phyloP scores from a whole-genome alignment of 2,113 vertebrate genomes.

The Mustelus asterias region DNA sequence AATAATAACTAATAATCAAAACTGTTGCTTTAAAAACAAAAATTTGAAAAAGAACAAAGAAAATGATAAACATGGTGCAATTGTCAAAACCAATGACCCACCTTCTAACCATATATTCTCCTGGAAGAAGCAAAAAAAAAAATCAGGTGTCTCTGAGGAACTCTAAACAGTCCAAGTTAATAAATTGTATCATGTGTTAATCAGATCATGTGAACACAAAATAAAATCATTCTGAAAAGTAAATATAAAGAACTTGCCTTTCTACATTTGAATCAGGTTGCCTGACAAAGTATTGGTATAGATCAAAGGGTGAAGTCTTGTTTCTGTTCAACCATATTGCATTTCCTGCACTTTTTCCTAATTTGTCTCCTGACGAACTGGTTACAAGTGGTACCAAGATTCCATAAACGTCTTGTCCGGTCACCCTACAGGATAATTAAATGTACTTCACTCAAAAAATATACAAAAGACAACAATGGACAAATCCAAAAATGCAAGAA shows the following conservation, averaged over 20 bases:
- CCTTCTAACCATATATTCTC: background rate
- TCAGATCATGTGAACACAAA: background rate
- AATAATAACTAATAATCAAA: too few relatives aligned
- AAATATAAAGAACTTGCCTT: conserved; percentile 56
- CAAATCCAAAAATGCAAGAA: background rate
- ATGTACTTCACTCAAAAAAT: background rate
- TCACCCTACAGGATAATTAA: conserved; percentile 57
- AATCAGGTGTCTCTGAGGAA: background rate
- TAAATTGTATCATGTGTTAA: background rate
- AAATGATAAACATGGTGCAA: background rate
- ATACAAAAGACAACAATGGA: background rate
- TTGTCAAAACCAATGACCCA: background rate
- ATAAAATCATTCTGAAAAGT: background rate
- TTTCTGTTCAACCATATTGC: conserved; percentile 88
- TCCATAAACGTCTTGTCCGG: conserved; percentile 80
- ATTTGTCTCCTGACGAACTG: conserved; percentile 78
- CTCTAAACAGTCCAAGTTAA: background rate
- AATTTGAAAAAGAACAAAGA: background rate
- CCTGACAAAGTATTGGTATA: conserved; percentile 91
- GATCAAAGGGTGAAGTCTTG: conserved; percentile 84
- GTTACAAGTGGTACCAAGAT: conserved; percentile 87
- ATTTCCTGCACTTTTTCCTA: conserved; percentile 93
- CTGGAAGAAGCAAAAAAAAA: background rate
- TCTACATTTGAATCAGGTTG: conserved; percentile 71
- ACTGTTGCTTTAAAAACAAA: background rate